phyloP scores from a whole-genome alignment of 2,888 invertebrate genomes.

The Drosophila peninsularis region DNA sequence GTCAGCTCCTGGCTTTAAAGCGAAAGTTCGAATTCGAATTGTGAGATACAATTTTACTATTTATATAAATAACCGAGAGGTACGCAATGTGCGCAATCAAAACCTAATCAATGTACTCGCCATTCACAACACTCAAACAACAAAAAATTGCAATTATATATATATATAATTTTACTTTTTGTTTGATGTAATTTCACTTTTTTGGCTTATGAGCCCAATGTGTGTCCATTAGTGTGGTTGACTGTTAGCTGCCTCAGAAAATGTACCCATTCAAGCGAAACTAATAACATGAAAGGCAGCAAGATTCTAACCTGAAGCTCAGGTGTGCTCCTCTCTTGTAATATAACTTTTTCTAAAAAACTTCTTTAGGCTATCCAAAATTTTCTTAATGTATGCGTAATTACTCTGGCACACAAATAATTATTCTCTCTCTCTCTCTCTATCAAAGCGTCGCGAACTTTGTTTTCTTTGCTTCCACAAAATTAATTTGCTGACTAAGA shows the following conservation, averaged over 20 bases:
- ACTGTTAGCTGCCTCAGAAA: neutral
- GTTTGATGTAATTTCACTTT: slow-evolving; percentile 33
- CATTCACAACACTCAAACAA: slow-evolving; percentile 8
- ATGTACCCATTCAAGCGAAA: neutral
- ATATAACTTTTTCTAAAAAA: neutral
- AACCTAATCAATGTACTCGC: slow-evolving; percentile 51
- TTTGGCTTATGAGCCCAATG: neutral
- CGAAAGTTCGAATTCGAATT: slow-evolving; percentile 38
- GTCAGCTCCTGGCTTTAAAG: slow-evolving; percentile 11
- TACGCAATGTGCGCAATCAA: slow-evolving; percentile 40
- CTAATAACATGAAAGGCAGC: neutral
- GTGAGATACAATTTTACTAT: slow-evolving; percentile 3
- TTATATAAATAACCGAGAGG: slow-evolving; percentile 27
- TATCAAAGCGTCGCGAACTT: neutral
- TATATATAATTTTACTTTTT: slow-evolving; percentile 20
- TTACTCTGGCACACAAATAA: neutral
- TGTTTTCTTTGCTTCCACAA: neutral
- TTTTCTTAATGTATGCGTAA: neutral
- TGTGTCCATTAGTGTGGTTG: neutral
- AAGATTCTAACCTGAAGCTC: neutral
- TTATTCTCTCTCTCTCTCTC: neutral
- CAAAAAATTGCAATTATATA: slow-evolving; percentile 4
- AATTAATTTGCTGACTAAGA: slow-evolving; percentile 7
- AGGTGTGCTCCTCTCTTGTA: neutral
- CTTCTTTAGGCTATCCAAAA: neutral